Conservation (phyloP, 2,113 vertebrate species). For the Epinephelus cyanopodus region DNA sequence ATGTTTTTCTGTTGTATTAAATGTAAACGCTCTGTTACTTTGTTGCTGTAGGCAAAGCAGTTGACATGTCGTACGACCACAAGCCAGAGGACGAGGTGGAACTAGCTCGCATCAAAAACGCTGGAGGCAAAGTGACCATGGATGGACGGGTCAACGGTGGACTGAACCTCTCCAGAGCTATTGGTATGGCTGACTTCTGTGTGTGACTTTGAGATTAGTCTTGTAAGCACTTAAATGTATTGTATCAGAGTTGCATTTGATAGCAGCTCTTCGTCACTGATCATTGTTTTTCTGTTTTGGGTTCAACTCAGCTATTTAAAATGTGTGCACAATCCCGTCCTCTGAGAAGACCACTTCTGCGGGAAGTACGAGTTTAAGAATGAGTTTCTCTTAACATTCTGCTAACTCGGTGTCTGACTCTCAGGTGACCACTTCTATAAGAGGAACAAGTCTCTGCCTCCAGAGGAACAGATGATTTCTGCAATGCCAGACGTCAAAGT, state of each 20-base stretch:
- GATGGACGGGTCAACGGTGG: conserved; percentile 97
- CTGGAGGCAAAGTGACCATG: conserved; percentile 98
- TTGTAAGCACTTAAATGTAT: neutral
- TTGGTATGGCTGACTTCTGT: conserved; percentile 83
- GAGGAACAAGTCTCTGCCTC: conserved; percentile 93
- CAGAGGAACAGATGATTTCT: conserved; percentile 99
- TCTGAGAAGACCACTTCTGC: neutral
- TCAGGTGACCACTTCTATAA: conserved; percentile 99
- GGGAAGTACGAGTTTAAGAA: neutral
- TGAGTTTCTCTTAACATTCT: neutral
- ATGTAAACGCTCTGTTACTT: neutral
- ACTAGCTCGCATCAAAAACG: conserved; percentile 95
- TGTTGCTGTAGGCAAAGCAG: conserved; percentile 85
- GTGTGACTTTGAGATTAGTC: neutral
- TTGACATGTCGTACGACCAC: conserved; percentile 99
- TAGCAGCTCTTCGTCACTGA: neutral
- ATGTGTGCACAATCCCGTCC: neutral
- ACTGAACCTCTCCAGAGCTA: conserved; percentile 97
- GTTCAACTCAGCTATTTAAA: neutral
- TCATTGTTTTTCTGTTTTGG: neutral
- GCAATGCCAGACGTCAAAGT: conserved; percentile 96
- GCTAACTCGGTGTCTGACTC: neutral
- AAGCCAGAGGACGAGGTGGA: conserved; percentile 98
- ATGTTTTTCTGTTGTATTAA: conserved; percentile 1
- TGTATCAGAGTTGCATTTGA: neutral